Evolutionary conservation across 2,888 invertebrate genomes (phyloP).

Genomic region (Lochmaea capreae): DNA sequence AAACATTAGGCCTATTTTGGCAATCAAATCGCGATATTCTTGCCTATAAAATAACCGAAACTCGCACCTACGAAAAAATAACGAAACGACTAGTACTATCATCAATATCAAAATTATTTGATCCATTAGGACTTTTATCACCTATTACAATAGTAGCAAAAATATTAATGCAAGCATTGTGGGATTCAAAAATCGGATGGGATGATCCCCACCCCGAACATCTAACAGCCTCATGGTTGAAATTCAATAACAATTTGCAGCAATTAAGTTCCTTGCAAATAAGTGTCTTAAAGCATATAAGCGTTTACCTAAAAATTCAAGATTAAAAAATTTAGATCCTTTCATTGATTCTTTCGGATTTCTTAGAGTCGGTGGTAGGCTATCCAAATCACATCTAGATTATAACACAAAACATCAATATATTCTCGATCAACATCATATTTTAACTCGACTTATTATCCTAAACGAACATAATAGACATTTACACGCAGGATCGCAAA

Average conservation of each 20-base stretch:
- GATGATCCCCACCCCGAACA: no score
- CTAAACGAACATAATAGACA: not conserved
- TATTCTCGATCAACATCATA: not conserved
- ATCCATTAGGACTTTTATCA: conserved; percentile 40
- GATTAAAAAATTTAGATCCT: no score
- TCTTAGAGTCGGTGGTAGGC: not conserved
- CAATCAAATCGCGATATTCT: no score
- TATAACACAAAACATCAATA: not conserved
- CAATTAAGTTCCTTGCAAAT: no score
- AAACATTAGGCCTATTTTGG: no score
- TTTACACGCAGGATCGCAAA: not conserved
- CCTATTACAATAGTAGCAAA: conserved; percentile 23
- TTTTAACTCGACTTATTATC: not conserved
- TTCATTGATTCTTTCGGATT: not conserved
- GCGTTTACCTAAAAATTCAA: no score
- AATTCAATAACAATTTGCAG: no score
- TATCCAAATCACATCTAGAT: not conserved
- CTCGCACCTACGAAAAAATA: not conserved
- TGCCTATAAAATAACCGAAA: not conserved
- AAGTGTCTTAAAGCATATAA: no score
- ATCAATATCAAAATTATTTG: conserved; percentile 35
- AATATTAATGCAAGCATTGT: conserved; percentile 27
- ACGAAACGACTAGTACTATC: conserved; percentile 40
- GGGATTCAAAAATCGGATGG: conserved; percentile 26
- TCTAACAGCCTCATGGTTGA: no score